Evolutionary conservation across 2,888 invertebrate genomes (phyloP).

Genomic region (Spodoptera exigua): DNA sequence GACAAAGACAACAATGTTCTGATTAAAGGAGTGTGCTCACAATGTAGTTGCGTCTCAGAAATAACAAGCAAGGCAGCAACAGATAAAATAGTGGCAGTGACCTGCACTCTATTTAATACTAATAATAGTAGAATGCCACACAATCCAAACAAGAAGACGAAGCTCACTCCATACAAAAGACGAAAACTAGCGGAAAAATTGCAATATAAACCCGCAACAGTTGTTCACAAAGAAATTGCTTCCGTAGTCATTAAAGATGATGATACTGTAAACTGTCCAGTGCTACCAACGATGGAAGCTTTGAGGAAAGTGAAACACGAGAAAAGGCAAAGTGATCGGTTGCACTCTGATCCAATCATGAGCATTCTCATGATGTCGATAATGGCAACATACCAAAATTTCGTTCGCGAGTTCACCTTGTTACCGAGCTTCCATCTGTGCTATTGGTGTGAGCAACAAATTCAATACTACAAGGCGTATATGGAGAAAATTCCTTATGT

Average conservation of each 20-base stretch:
- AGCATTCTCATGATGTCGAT: slow-evolving; percentile 3
- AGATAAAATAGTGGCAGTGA: slow-evolving; percentile 24
- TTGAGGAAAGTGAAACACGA: slow-evolving; percentile 20
- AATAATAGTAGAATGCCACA: slow-evolving; percentile 26
- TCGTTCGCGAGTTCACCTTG: slow-evolving; percentile 17
- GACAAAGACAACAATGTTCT: slow-evolving; percentile 18
- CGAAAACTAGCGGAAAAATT: slow-evolving; percentile 22
- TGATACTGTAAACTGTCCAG: slow-evolving; percentile 9
- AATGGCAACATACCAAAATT: slow-evolving; percentile 19
- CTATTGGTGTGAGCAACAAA: slow-evolving; percentile 27
- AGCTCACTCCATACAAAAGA: slow-evolving; percentile 28
- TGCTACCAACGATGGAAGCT: slow-evolving; percentile 21
- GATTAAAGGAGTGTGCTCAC: slow-evolving; percentile 27
- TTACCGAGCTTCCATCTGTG: slow-evolving; percentile 16
- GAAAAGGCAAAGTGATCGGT: slow-evolving; percentile 22
- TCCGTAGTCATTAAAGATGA: slow-evolving; percentile 16
- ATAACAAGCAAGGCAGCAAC: slow-evolving; percentile 17
- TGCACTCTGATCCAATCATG: slow-evolving; percentile 16
- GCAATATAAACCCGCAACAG: slow-evolving; percentile 21
- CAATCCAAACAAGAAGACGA: slow-evolving; percentile 27
- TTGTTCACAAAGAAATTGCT: slow-evolving; percentile 31
- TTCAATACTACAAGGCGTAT: slow-evolving; percentile 19
- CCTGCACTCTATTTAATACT: slow-evolving; percentile 18
- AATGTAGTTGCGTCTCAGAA: slow-evolving; percentile 21
- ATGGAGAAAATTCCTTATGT: slow-evolving; percentile 19